Conservation (phyloP, 2,113 vertebrate species). For the Otolemur garnettii region DNA sequence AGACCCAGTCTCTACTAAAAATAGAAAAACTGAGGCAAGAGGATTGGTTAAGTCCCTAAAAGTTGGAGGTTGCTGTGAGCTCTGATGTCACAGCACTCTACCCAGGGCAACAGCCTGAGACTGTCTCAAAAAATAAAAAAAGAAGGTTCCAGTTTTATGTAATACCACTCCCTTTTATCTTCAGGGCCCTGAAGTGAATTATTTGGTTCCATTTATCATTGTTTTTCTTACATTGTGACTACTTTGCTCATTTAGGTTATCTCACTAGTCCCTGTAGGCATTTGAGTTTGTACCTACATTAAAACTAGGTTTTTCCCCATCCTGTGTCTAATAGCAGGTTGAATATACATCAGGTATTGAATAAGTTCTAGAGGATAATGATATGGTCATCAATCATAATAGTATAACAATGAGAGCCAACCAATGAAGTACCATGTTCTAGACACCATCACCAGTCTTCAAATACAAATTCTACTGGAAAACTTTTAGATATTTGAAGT, state of each 20-base stretch:
- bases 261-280: not conserved
- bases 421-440: not conserved
- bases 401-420: slow-evolving; percentile 27
- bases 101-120: too few species aligned
- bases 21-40: too few species aligned
- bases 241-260: not conserved
- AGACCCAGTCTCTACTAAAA: too few species aligned
- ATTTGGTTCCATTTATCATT: not conserved
- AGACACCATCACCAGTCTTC: not conserved
- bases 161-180: not conserved
- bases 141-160: not conserved
- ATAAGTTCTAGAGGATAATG: not conserved
- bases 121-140: too few species aligned
- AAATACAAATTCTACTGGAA: not conserved
- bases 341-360: not conserved
- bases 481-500: not conserved
- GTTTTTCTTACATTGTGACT: not conserved
- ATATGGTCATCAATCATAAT: not conserved
- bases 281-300: not conserved
- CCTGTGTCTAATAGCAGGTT: not conserved
- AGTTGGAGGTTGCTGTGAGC: too few species aligned
- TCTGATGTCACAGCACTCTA: too few species aligned
- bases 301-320: not conserved
- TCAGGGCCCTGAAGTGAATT: not conserved
- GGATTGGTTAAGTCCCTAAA: too few species aligned